Conservation (phyloP, 2,113 vertebrate genomes). For the Alosa alosa region DNA sequence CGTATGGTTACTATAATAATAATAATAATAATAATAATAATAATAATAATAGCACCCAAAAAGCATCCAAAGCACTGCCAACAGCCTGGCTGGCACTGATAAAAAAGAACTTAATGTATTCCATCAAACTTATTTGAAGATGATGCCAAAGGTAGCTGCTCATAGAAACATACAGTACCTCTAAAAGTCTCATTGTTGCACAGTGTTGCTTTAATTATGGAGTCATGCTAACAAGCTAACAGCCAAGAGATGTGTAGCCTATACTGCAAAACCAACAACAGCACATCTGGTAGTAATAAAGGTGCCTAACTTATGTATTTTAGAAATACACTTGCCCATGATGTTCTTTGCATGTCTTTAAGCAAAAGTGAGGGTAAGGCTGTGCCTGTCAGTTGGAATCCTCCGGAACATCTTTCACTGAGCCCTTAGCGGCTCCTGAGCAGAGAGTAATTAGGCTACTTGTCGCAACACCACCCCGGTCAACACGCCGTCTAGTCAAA, state of each 20-base stretch:
- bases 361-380: not conserved
- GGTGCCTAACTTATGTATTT: not conserved
- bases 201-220: too few species aligned
- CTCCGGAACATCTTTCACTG: not conserved
- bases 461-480: not conserved
- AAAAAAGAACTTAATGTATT: too few species aligned
- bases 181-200: too few species aligned
- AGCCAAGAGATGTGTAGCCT: not conserved
- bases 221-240: not conserved
- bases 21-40: too few species aligned
- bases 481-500: not conserved
- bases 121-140: not conserved
- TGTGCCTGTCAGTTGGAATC: slow-evolving; percentile 1
- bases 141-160: not conserved
- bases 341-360: not conserved
- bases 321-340: not conserved
- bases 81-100: too few species aligned
- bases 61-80: not conserved
- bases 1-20: too few species aligned
- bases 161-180: too few species aligned
- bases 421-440: not conserved
- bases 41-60: too few species aligned
- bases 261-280: not conserved
- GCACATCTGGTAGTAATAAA: not conserved
- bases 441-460: slow-evolving; percentile 6